phyloP scores from a whole-genome alignment of 2,113 vertebrate genomes.

The Speoplatyrhinus poulsoni region DNA sequence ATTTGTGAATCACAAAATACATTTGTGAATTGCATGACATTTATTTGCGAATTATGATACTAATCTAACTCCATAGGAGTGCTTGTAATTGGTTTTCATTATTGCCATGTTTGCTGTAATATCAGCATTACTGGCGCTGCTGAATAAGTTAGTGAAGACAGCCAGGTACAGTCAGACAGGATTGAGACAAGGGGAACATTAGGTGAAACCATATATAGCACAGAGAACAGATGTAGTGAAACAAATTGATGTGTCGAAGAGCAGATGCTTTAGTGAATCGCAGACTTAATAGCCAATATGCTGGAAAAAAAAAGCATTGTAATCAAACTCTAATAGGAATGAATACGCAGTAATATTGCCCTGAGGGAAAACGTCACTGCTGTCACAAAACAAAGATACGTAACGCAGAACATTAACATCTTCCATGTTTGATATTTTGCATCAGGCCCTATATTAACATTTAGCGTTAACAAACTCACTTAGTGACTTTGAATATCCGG shows the following conservation, averaged over 20 bases:
- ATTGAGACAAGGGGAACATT: background rate
- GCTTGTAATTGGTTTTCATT: too few relatives aligned
- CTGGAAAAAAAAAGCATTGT: constrained; percentile 19
- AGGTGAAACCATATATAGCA: constrained; percentile 10
- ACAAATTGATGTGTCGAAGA: constrained; percentile 27
- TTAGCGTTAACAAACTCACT: constrained; percentile 77
- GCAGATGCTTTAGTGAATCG: constrained; percentile 29
- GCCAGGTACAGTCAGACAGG: background rate
- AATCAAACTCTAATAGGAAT: constrained; percentile 20
- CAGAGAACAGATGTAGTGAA: constrained; percentile 1
- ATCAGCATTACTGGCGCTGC: too few relatives aligned
- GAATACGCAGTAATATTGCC: background rate
- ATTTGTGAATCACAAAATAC: too few relatives aligned
- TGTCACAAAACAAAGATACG: background rate
- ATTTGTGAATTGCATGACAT: too few relatives aligned
- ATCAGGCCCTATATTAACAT: background rate
- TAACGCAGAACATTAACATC: too few relatives aligned
- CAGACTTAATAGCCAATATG: constrained; percentile 32
- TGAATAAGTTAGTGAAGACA: too few relatives aligned
- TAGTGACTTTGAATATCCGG: constrained; percentile 97
- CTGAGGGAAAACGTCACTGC: background rate
- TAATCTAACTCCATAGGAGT: too few relatives aligned
- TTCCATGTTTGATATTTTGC: too few relatives aligned
- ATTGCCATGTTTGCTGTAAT: too few relatives aligned
- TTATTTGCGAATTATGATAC: too few relatives aligned